Conservation (phyloP, 2,888 invertebrate genomes). For the Gortyna flavago region DNA sequence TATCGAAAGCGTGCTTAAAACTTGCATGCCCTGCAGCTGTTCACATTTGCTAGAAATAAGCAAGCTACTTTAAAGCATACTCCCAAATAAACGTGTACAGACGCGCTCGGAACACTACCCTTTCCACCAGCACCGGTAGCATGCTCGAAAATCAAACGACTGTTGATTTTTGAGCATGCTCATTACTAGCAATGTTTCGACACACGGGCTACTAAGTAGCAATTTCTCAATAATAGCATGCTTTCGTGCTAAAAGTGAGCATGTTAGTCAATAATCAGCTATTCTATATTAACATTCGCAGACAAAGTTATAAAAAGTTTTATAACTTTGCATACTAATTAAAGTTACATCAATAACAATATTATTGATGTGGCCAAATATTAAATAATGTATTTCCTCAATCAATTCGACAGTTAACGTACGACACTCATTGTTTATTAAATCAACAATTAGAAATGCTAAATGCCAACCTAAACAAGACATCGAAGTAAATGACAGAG, state of each 20-base stretch:
- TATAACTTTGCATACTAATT: not conserved
- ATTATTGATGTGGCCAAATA: constrained; percentile 3
- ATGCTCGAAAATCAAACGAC: not conserved
- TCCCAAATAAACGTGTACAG: not conserved
- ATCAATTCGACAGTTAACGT: constrained; percentile 39
- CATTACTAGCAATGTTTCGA: not conserved
- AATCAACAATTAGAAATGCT: constrained; percentile 55
- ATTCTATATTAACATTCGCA: not conserved
- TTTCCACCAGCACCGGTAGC: not conserved
- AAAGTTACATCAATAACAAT: not conserved
- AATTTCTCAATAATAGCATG: not conserved
- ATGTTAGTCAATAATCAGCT: not conserved
- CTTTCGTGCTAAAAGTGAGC: not conserved
- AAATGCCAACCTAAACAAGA: constrained; percentile 48
- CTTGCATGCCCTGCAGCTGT: no score
- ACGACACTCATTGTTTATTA: constrained; percentile 45
- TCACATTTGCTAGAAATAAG: not conserved
- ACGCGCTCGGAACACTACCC: not conserved
- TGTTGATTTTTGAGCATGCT: not conserved
- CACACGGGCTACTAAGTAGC: not conserved
- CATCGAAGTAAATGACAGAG: constrained; percentile 60
- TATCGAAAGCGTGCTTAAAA: not conserved
- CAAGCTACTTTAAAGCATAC: not conserved
- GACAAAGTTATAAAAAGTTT: not conserved
- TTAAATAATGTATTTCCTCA: constrained; percentile 14